These are phyloP conservation scores for Ferrisia virgata DNA, from an alignment of 2,888 invertebrate genomes.

Conservation along the genomic window DNA sequence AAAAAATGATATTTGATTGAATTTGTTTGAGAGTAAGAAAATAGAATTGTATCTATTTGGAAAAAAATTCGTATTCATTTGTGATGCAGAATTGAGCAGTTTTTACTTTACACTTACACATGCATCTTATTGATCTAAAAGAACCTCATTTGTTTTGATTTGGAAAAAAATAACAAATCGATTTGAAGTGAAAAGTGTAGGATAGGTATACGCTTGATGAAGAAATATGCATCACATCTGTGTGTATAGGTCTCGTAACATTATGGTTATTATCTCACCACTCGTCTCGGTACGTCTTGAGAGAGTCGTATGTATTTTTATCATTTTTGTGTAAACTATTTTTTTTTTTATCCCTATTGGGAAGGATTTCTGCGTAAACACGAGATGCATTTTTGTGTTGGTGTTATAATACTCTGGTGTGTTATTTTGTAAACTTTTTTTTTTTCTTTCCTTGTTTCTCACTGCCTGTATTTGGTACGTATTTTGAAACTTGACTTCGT, in stretches of 20 bases:
- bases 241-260: not conserved
- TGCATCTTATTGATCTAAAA: too few species aligned
- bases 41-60: too few species aligned
- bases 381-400: not conserved
- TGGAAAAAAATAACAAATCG: not conserved
- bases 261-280: not conserved
- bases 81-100: too few species aligned
- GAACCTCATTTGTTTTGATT: too few species aligned
- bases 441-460: not conserved
- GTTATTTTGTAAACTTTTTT: not conserved
- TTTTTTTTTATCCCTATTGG: constrained; percentile 17
- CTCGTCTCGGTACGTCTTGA: not conserved
- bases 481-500: not conserved
- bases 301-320: not conserved
- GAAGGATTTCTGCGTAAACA: constrained; percentile 7
- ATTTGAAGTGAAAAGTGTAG: not conserved
- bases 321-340: constrained; percentile 15
- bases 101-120: too few species aligned
- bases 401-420: not conserved
- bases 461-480: not conserved
- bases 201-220: not conserved
- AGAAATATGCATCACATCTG: not conserved
- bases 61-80: too few species aligned
- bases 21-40: too few species aligned
- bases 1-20: too few species aligned